Evolutionary conservation across 2,797 vertebrate genomes (phyloP).

Genomic region (Australoheros facetus): DNA sequence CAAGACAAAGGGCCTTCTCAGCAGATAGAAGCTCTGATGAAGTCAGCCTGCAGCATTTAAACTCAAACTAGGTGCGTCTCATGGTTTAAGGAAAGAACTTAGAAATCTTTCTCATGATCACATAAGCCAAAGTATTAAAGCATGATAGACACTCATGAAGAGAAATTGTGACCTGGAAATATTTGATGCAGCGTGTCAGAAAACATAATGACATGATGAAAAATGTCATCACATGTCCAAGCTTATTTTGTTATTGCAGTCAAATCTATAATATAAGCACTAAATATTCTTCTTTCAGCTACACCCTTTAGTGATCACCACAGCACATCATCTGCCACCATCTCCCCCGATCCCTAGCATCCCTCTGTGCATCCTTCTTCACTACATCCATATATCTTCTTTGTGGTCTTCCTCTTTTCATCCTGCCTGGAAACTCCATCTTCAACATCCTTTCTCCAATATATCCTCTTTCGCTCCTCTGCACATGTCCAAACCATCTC

Average conservation of each 20-base stretch:
- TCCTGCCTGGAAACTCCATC: neutral
- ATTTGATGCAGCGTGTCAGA: neutral
- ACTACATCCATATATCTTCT: neutral
- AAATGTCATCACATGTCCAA: neutral
- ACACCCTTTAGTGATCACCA: neutral
- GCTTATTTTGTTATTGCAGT: neutral
- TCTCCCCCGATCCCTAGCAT: neutral
- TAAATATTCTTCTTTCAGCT: neutral
- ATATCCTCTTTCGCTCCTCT: neutral
- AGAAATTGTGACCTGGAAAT: neutral
- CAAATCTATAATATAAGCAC: neutral
- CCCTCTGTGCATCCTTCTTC: neutral
- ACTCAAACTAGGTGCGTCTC: neutral
- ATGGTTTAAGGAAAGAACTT: neutral
- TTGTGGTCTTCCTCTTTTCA: neutral
- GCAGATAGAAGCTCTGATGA: constrained; percentile 1
- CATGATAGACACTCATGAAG: neutral
- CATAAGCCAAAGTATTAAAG: neutral
- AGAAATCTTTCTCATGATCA: neutral
- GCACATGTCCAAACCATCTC: neutral
- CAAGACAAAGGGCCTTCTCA: constrained; percentile 17
- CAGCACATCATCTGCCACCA: neutral
- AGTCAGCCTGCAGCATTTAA: constrained; percentile 5
- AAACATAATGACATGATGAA: neutral
- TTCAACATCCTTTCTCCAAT: neutral